Percentiles rank a stretch among this genome's conserved stretches.
These are phyloP conservation scores for Eupithecia pulchellata DNA, from an alignment of 2,888 invertebrate genomes.

Conservation along the genomic window DNA sequence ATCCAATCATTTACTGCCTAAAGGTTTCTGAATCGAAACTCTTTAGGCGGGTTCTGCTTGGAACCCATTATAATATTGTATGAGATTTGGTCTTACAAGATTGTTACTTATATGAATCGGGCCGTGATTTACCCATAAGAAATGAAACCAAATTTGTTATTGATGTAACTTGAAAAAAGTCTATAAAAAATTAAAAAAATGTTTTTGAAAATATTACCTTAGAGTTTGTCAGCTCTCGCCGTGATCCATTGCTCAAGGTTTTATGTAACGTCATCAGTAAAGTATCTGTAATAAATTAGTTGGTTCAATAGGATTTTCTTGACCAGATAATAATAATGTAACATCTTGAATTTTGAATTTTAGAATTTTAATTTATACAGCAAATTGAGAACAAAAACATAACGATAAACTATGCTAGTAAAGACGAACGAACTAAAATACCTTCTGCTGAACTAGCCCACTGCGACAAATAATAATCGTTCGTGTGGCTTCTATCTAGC, in stretches of 20 bases:
- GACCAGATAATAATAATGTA: too few species aligned
- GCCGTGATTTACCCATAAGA: neutral
- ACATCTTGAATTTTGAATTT: too few species aligned
- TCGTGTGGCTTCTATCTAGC: too few species aligned
- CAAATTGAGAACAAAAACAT: neutral
- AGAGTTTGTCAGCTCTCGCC: neutral
- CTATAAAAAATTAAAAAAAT: neutral
- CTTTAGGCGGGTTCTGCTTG: constrained; percentile 51
- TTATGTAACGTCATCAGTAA: neutral
- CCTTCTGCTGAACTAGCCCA: too few species aligned
- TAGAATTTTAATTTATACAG: too few species aligned
- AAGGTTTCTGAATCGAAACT: constrained; percentile 51
- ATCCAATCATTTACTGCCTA: constrained; percentile 60
- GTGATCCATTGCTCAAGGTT: neutral
- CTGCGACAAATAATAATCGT: too few species aligned
- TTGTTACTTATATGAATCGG: constrained; percentile 2
- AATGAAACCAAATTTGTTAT: neutral
- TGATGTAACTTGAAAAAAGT: neutral
- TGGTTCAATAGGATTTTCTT: neutral
- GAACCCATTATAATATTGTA: constrained; percentile 32
- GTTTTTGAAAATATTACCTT: neutral
- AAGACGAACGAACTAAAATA: too few species aligned
- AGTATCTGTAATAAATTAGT: too few species aligned
- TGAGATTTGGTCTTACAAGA: constrained; percentile 18
- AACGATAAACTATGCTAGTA: too few species aligned